phyloP scores from a whole-genome alignment of 2,113 vertebrate species.

The Oceanodroma tethys region DNA sequence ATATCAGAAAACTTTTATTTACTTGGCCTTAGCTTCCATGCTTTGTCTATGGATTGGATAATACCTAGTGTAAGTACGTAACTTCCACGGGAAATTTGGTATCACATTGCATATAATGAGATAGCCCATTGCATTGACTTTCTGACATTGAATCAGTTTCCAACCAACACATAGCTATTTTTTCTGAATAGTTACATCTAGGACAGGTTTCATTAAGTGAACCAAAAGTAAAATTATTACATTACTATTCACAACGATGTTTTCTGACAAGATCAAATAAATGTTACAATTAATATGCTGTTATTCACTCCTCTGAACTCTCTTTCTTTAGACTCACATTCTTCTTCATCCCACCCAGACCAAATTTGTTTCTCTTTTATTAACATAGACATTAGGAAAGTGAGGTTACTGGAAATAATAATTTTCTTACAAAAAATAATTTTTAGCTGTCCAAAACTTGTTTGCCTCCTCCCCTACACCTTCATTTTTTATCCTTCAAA shows the following conservation, averaged over 20 bases:
- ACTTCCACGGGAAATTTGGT: not conserved
- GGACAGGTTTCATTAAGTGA: conserved; percentile 1
- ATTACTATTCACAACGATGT: not conserved
- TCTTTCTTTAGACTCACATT: conserved; percentile 3
- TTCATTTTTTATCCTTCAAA: not conserved
- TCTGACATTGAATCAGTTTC: not conserved
- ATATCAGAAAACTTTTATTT: not conserved
- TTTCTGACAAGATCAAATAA: not conserved
- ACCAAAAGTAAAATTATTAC: not conserved
- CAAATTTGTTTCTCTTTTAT: not conserved
- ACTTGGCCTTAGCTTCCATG: not conserved
- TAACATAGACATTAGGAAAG: not conserved
- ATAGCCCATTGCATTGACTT: not conserved
- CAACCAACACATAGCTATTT: not conserved
- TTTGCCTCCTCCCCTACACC: not conserved
- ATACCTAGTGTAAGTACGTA: not conserved
- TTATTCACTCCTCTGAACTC: not conserved
- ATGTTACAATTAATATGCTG: not conserved
- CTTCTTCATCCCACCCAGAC: not conserved
- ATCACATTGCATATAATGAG: not conserved
- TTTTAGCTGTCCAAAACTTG: not conserved
- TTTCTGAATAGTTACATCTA: not conserved
- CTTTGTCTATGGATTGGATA: not conserved
- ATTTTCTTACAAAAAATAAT: not conserved
- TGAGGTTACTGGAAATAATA: not conserved